A percentile compares a stretch with the other conserved stretches of the same genome.
Conservation (phyloP, 2,888 invertebrate species). For the Harpagoxenus sublaevis region DNA sequence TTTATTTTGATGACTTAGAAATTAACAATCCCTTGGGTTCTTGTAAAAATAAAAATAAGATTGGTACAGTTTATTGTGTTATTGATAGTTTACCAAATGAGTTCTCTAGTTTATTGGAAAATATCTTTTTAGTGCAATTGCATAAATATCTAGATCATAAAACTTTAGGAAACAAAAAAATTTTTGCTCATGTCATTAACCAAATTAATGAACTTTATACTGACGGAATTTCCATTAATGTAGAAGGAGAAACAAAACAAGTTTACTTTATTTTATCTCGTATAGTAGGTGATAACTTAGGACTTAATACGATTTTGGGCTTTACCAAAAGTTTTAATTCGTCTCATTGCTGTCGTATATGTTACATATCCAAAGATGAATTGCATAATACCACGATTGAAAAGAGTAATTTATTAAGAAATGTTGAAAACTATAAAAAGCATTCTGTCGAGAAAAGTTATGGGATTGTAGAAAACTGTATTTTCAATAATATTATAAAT, state of each 20-base stretch:
- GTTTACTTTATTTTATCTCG: not conserved
- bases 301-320: slow-evolving; percentile 11
- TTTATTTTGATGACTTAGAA: too few species aligned
- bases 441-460: not conserved
- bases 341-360: slow-evolving; percentile 9
- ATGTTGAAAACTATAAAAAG: not conserved
- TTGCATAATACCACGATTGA: not conserved
- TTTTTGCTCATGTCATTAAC: slow-evolving; percentile 6
- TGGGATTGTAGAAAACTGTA: slow-evolving; percentile 2
- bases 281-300: too few species aligned
- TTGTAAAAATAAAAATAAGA: not conserved
- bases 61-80: not conserved
- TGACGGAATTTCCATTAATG: not conserved
- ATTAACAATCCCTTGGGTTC: not conserved
- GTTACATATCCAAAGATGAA: slow-evolving; percentile 16
- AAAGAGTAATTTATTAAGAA: slow-evolving; percentile 6
- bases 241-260: not conserved
- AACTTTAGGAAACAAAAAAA: slow-evolving; percentile 6
- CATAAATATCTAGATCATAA: not conserved
- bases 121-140: slow-evolving; percentile 7
- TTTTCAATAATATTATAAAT: not conserved
- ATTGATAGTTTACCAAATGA: not conserved
- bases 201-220: slow-evolving; percentile 14
- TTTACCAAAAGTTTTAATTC: slow-evolving; percentile 13
- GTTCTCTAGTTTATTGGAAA: not conserved